Conservation (phyloP, 2,113 vertebrate species). For the Poeciliopsis prolifica region DNA sequence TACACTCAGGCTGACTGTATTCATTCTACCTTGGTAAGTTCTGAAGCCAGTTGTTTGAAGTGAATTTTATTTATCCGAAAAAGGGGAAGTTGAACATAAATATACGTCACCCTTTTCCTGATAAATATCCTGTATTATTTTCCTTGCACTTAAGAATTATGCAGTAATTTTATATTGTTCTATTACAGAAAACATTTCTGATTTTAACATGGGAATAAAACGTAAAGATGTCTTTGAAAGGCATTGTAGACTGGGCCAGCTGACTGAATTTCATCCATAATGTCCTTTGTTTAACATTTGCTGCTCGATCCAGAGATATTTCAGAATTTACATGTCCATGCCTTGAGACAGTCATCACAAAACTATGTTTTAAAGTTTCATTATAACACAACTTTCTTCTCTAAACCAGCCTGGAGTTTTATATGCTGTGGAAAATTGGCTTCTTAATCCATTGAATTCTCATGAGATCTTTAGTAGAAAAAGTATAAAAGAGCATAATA, state of each 20-base stretch:
- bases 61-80: not conserved
- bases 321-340: not conserved
- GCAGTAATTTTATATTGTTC: not conserved
- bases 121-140: not conserved
- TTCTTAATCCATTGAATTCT: conserved; percentile 59
- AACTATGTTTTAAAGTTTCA: conserved; percentile 47
- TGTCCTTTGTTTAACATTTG: conserved; percentile 6
- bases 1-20: too few species aligned
- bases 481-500: conserved; percentile 53
- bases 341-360: not conserved
- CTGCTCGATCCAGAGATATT: not conserved
- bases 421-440: conserved; percentile 62
- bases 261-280: not conserved
- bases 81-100: not conserved
- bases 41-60: not conserved
- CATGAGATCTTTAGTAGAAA: conserved; percentile 51
- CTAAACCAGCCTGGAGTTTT: conserved; percentile 46
- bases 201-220: not conserved
- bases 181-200: not conserved
- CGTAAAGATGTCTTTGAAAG: not conserved
- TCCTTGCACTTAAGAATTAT: not conserved
- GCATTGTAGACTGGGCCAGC: not conserved
- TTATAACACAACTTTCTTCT: conserved; percentile 40
- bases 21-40: not conserved
- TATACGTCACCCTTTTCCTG: not conserved